Evolutionary conservation across 2,888 invertebrate genomes (phyloP).

Genomic region (Shargacucullia verbasci): DNA sequence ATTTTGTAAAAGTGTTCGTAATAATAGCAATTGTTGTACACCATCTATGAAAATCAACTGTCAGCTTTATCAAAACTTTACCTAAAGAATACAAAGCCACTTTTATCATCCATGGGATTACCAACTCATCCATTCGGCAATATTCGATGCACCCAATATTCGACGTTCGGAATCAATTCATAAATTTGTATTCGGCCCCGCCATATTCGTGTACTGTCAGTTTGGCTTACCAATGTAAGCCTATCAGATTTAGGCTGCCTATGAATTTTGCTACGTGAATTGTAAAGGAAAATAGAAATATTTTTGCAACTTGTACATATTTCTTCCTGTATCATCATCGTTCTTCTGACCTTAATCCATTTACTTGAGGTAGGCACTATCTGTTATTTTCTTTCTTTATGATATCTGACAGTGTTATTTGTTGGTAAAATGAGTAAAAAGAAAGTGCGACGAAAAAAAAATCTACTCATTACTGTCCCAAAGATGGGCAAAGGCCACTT

Average conservation of each 20-base stretch:
- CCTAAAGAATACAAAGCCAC: too few species aligned
- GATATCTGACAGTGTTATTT: slow-evolving; percentile 29
- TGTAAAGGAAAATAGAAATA: neutral
- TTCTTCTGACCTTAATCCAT: too few species aligned
- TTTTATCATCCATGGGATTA: slow-evolving; percentile 12
- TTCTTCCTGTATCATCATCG: too few species aligned
- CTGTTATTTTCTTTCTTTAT: too few species aligned
- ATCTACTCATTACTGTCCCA: too few species aligned
- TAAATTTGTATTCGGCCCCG: slow-evolving; percentile 33
- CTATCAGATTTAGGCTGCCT: neutral
- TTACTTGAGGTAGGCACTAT: too few species aligned
- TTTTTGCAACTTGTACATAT: too few species aligned
- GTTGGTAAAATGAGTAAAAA: slow-evolving; percentile 20
- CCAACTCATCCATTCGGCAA: slow-evolving; percentile 15
- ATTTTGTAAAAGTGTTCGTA: too few species aligned
- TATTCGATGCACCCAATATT: slow-evolving; percentile 36
- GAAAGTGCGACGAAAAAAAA: slow-evolving; percentile 39
- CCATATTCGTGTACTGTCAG: slow-evolving; percentile 22
- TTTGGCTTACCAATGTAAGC: slow-evolving; percentile 1
- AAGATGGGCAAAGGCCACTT: too few species aligned
- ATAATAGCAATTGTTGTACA: too few species aligned
- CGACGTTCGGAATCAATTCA: slow-evolving; percentile 24
- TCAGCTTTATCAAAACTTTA: too few species aligned
- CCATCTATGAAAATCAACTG: too few species aligned
- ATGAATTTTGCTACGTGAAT: neutral